A percentile compares a stretch with the other conserved stretches of the same genome.
Evolutionary conservation across 2,113 vertebrate species (phyloP).

Genomic region (Sinocyclocheilus grahami): DNA sequence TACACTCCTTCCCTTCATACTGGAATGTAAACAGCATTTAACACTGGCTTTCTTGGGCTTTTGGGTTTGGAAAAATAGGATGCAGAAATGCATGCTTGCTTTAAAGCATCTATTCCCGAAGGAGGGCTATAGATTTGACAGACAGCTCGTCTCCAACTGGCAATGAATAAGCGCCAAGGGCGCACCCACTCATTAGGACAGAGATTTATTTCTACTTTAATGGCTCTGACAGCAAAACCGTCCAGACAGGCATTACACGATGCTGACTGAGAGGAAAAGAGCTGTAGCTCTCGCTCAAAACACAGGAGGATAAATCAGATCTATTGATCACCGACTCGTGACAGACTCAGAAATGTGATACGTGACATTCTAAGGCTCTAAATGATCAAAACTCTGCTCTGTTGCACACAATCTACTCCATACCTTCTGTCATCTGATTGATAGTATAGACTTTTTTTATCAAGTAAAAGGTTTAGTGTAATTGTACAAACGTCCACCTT

Average conservation of each 20-base stretch:
- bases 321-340: conserved; percentile 54
- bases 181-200: conserved; percentile 52
- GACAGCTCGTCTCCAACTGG: conserved; percentile 37
- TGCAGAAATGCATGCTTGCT: conserved; percentile 23
- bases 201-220: conserved; percentile 45
- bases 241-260: conserved; percentile 8
- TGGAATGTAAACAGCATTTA: conserved; percentile 45
- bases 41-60: conserved; percentile 25
- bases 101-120: conserved; percentile 19
- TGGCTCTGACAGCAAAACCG: conserved; percentile 36
- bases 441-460: background rate
- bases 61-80: conserved; percentile 37
- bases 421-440: background rate
- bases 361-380: background rate
- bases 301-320: conserved; percentile 43
- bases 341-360: conserved; percentile 4
- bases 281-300: background rate
- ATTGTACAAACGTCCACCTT: background rate
- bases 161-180: conserved; percentile 30
- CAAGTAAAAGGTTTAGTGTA: background rate
- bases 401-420: background rate
- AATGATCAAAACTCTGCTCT: background rate
- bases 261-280: background rate
- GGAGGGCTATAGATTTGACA: conserved; percentile 31
- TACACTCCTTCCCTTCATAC: background rate